These are phyloP conservation scores for Mythimna ferrago DNA, from an alignment of 2,888 invertebrate species.

Conservation along the genomic window DNA sequence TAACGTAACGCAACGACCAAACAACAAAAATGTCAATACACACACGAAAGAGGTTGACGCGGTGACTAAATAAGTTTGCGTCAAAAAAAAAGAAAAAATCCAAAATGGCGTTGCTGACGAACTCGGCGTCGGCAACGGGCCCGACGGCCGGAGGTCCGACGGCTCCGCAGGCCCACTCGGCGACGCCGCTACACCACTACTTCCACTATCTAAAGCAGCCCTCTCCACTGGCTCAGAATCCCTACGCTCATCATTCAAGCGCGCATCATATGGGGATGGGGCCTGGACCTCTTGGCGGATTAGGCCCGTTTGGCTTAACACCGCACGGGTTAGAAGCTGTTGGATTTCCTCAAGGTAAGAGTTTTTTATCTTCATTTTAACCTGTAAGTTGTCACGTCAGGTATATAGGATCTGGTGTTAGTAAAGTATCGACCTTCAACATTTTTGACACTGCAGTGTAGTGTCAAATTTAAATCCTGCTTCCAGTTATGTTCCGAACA, in stretches of 20 bases:
- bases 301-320: conserved; percentile 87
- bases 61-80: conserved; percentile 80
- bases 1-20: conserved; percentile 62
- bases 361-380: background rate
- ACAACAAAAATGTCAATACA: conserved; percentile 74
- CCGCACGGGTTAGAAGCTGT: conserved; percentile 89
- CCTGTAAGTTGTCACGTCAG: too few species aligned
- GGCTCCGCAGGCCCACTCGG: conserved; percentile 86
- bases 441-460: background rate
- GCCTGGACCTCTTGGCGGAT: conserved; percentile 87
- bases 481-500: background rate
- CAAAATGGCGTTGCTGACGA: conserved; percentile 87
- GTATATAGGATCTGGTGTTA: background rate
- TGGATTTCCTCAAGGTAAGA: conserved; percentile 89
- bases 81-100: conserved; percentile 55
- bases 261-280: conserved; percentile 91
- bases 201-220: conserved; percentile 91
- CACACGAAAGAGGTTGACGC: conserved; percentile 79
- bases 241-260: conserved; percentile 86
- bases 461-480: background rate
- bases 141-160: conserved; percentile 81
- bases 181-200: conserved; percentile 90
- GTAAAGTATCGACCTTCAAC: background rate
- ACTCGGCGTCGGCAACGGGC: conserved; percentile 82
- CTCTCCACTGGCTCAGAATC: conserved; percentile 87